phyloP scores from a whole-genome alignment of 2,113 vertebrate genomes.

The Tylochromis polylepis region DNA sequence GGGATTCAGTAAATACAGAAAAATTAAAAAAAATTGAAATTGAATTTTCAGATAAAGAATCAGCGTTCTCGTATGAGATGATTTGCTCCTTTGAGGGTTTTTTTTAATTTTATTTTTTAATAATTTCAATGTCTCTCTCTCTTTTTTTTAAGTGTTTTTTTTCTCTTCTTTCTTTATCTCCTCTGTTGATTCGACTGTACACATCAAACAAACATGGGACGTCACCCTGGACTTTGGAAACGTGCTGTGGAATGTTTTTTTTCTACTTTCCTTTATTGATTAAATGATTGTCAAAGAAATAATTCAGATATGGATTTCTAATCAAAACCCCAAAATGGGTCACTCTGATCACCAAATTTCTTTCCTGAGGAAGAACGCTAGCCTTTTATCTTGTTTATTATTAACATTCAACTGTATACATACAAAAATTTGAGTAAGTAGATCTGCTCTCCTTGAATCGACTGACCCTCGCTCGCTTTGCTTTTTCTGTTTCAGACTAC shows the following conservation, averaged over 20 bases:
- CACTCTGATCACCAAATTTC: background rate
- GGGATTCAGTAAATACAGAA: background rate
- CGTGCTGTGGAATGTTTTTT: background rate
- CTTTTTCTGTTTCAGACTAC: slow-evolving; percentile 76
- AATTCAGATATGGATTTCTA: background rate
- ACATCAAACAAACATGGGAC: background rate
- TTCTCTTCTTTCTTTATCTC: background rate
- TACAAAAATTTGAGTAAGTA: background rate
- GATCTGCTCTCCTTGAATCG: background rate
- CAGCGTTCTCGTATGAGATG: no score
- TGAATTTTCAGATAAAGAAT: no score
- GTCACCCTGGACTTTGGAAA: background rate
- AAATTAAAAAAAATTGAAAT: no score
- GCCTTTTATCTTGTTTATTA: background rate
- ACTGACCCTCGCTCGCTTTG: background rate
- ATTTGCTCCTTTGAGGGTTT: background rate
- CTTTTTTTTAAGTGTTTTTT: background rate
- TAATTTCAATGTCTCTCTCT: no score
- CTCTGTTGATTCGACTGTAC: background rate
- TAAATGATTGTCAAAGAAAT: background rate
- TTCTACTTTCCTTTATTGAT: background rate
- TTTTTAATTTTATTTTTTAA: no score
- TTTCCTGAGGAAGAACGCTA: background rate
- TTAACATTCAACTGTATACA: background rate
- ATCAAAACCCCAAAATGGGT: background rate